These are phyloP conservation scores for Coregonus suidteri DNA, from an alignment of 2,797 vertebrate species.

Conservation along the genomic window DNA sequence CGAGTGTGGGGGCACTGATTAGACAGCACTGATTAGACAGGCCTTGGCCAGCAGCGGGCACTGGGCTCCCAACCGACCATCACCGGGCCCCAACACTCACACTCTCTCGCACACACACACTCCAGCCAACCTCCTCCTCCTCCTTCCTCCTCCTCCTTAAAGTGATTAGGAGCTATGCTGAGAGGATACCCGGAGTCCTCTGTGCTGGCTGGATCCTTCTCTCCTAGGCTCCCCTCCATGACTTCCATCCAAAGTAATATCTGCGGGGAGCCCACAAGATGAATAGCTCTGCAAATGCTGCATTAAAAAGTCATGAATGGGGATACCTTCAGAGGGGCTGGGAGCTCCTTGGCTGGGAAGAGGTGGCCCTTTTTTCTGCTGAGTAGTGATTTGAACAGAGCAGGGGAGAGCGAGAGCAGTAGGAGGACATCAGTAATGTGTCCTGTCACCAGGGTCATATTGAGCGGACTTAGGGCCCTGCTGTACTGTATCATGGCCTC, in stretches of 20 bases:
- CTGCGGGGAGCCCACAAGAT: conserved; percentile 59
- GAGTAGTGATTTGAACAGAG: conserved; percentile 57
- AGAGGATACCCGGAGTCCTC: conserved; percentile 9
- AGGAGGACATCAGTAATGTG: conserved; percentile 45
- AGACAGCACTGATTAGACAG: conserved; percentile 40
- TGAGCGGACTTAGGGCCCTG: conserved; percentile 13
- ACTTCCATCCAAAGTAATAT: conserved; percentile 47
- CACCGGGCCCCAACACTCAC: background rate
- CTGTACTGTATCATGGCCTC: background rate
- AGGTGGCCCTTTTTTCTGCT: conserved; percentile 56
- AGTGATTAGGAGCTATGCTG: conserved; percentile 18
- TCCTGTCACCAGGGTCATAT: conserved; percentile 32
- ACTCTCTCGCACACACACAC: background rate
- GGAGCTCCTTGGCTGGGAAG: conserved; percentile 44
- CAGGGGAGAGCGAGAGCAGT: conserved; percentile 40
- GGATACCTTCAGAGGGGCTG: conserved; percentile 56
- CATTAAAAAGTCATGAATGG: conserved; percentile 75
- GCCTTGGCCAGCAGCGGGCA: conserved; percentile 30
- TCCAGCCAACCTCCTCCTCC: background rate
- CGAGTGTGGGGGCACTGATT: conserved; percentile 53
- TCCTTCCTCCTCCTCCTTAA: background rate
- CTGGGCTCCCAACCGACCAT: conserved; percentile 31
- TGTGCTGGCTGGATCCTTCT: background rate
- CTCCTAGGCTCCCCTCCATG: conserved; percentile 6
- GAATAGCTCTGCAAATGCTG: conserved; percentile 61